phyloP scores from a whole-genome alignment of 2,888 invertebrate species.

The Erebia ligea region DNA sequence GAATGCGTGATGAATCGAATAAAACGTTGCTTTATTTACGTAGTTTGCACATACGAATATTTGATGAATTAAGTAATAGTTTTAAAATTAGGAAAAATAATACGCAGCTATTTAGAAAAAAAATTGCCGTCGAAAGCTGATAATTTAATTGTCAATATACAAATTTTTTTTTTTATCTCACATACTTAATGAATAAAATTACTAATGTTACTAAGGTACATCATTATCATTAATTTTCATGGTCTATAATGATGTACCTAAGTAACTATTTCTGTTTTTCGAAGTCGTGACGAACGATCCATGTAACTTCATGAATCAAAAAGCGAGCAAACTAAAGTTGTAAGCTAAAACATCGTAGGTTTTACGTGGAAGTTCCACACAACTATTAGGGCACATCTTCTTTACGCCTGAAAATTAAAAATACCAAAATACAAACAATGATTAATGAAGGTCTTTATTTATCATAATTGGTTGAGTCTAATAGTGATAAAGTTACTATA shows the following conservation, averaged over 20 bases:
- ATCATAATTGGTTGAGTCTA: background rate
- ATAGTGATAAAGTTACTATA: slow-evolving; percentile 10
- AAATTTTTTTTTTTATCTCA: no score
- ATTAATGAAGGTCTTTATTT: slow-evolving; percentile 8
- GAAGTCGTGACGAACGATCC: no score
- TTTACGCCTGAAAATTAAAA: background rate
- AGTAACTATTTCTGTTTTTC: no score
- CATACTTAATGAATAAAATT: no score
- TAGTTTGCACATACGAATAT: no score
- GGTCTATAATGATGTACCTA: no score
- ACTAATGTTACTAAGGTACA: no score
- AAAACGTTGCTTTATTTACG: background rate
- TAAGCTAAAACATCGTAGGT: background rate
- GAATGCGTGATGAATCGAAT: background rate
- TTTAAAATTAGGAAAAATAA: no score
- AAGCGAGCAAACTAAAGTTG: background rate
- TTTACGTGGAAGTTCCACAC: background rate
- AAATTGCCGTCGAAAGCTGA: background rate
- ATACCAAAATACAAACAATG: background rate
- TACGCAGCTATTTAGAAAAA: no score
- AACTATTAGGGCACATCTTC: background rate
- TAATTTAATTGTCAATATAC: background rate
- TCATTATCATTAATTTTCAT: no score
- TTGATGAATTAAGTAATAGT: no score
- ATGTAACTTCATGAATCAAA: background rate